Conservation (phyloP, 2,888 invertebrate genomes). For the Trilocha varians region DNA sequence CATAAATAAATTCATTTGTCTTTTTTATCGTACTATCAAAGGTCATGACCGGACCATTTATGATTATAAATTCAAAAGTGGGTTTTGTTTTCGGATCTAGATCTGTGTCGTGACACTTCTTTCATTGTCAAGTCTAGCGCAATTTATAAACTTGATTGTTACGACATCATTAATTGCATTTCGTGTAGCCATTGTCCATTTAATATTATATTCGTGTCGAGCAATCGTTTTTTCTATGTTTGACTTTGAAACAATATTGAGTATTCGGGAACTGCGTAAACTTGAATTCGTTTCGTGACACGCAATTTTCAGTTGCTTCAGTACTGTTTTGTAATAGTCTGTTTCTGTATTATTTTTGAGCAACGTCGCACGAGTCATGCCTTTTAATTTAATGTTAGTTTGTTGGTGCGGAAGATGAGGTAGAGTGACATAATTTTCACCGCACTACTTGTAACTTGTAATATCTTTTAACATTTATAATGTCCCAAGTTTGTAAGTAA, state of each 20-base stretch:
- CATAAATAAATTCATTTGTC: not conserved
- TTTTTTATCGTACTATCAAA: conserved; percentile 3
- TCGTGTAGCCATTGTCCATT: conserved; percentile 17
- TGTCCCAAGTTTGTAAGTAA: too few relatives aligned
- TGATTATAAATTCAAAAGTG: not conserved
- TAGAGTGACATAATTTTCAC: too few relatives aligned
- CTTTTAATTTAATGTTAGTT: not conserved
- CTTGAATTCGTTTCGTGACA: conserved; percentile 1
- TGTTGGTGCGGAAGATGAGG: too few relatives aligned
- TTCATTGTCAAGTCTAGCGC: conserved; percentile 43
- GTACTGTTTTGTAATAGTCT: not conserved
- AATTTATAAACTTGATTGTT: conserved; percentile 21
- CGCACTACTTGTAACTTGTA: too few relatives aligned
- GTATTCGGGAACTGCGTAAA: conserved; percentile 1
- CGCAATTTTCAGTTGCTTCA: not conserved
- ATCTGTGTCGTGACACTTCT: conserved; percentile 20
- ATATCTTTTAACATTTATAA: too few relatives aligned
- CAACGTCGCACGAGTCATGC: not conserved
- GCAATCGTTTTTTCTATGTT: conserved; percentile 4
- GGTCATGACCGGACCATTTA: not conserved
- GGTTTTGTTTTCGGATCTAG: not conserved
- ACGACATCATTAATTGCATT: conserved; percentile 25
- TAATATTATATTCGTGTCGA: conserved; percentile 2
- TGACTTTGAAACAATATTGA: conserved; percentile 7
- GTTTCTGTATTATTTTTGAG: not conserved